Percentiles rank a stretch among this genome's conserved stretches.
phyloP scores from a whole-genome alignment of 2,113 vertebrate species.

The Cochlearius cochlearius region DNA sequence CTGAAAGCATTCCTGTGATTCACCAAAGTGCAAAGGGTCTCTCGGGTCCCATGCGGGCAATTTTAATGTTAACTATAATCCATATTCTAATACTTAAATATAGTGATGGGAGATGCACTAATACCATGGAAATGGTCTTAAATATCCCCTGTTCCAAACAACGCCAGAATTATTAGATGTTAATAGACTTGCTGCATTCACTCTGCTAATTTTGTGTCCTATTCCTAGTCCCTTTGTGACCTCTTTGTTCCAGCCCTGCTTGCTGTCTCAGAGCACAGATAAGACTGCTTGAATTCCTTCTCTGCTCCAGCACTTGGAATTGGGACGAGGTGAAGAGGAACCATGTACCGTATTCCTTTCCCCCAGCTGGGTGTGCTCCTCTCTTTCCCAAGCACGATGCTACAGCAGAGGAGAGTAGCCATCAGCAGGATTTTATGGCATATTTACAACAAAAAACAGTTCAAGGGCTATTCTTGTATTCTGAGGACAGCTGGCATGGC shows the following conservation, averaged over 20 bases:
- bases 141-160: background rate
- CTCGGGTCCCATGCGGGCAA: background rate
- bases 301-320: background rate
- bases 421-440: background rate
- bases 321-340: background rate
- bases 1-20: background rate
- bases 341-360: background rate
- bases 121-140: background rate
- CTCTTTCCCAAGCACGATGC: background rate
- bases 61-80: conserved; percentile 10
- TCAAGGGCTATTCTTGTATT: background rate
- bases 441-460: background rate
- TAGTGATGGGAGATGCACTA: background rate
- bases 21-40: conserved; percentile 17
- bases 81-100: conserved; percentile 7
- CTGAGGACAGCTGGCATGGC: background rate
- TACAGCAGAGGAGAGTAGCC: background rate
- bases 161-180: background rate
- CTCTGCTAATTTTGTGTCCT: background rate
- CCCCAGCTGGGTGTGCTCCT: background rate
- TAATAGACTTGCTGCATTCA: background rate
- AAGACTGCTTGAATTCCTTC: background rate
- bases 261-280: background rate
- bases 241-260: background rate
- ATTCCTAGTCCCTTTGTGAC: background rate